Evolutionary conservation across 2,113 vertebrate species (phyloP).

Genomic region (Chaetorhynchus papuensis): DNA sequence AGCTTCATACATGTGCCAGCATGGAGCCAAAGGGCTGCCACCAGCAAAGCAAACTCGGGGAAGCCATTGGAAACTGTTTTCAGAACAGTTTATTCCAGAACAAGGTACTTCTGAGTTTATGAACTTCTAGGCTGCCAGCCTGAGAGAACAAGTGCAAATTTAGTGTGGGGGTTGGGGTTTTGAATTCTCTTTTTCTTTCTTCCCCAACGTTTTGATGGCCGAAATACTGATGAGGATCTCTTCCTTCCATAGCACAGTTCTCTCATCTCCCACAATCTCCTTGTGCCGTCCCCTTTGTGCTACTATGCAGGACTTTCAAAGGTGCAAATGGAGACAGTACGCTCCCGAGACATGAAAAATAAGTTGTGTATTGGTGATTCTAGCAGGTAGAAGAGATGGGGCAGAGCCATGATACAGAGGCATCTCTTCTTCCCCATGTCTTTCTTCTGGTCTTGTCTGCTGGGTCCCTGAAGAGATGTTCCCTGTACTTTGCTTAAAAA

Average conservation of each 20-base stretch:
- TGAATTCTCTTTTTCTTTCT: background rate
- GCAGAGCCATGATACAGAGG: background rate
- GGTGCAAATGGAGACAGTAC: background rate
- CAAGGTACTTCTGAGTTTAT: constrained; percentile 39
- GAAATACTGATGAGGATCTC: background rate
- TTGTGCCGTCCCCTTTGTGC: constrained; percentile 1
- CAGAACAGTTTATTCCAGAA: constrained; percentile 15
- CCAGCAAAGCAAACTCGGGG: constrained; percentile 31
- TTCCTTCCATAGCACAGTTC: constrained; percentile 10
- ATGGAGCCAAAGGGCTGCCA: constrained; percentile 45
- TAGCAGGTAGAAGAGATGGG: background rate
- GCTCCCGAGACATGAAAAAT: background rate
- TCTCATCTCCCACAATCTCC: background rate
- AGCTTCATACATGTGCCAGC: constrained; percentile 35
- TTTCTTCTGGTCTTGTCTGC: background rate
- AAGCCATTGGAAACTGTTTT: constrained; percentile 39
- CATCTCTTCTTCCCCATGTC: background rate
- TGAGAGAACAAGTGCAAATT: constrained; percentile 34
- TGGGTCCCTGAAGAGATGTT: background rate
- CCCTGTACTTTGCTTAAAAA: background rate
- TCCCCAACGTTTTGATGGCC: background rate
- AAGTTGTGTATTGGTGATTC: background rate
- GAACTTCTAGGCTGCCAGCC: constrained; percentile 28
- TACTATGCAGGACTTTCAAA: constrained; percentile 53
- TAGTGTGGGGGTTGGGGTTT: background rate